A percentile compares a stretch with the other conserved stretches of the same genome.
These are phyloP conservation scores for Tetramorium bicarinatum DNA, from an alignment of 2,888 invertebrate species.

Conservation along the genomic window DNA sequence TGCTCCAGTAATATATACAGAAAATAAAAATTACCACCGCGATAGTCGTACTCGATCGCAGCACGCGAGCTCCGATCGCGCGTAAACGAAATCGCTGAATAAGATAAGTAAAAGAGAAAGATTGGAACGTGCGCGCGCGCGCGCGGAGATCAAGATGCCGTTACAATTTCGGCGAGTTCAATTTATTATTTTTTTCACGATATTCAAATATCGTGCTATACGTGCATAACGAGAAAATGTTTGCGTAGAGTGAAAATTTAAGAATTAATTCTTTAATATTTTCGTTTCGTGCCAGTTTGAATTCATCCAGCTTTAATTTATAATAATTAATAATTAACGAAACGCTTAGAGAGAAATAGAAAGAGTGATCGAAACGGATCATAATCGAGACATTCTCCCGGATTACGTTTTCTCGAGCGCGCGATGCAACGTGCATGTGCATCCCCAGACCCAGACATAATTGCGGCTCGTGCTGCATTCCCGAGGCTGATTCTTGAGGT, in stretches of 20 bases:
- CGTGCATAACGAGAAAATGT: not conserved
- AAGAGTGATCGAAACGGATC: not conserved
- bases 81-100: not conserved
- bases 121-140: not conserved
- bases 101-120: not conserved
- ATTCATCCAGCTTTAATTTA: not conserved
- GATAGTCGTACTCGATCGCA: constrained; percentile 12
- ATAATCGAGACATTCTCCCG: constrained; percentile 26
- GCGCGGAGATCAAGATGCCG: not conserved
- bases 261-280: not conserved
- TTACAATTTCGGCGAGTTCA: not conserved
- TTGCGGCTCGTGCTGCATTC: constrained; percentile 36
- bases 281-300: not conserved
- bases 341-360: not conserved
- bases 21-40: constrained; percentile 13
- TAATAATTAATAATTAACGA: too few species aligned
- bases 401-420: constrained; percentile 29
- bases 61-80: not conserved
- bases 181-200: not conserved
- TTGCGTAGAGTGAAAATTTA: not conserved
- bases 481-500: constrained; percentile 12
- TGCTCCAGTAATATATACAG: constrained; percentile 13
- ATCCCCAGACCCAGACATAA: constrained; percentile 23
- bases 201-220: too few species aligned
- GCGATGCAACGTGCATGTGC: constrained; percentile 25